phyloP scores from a whole-genome alignment of 2,113 vertebrate species.

The Sterrhoptilus dennistouni region DNA sequence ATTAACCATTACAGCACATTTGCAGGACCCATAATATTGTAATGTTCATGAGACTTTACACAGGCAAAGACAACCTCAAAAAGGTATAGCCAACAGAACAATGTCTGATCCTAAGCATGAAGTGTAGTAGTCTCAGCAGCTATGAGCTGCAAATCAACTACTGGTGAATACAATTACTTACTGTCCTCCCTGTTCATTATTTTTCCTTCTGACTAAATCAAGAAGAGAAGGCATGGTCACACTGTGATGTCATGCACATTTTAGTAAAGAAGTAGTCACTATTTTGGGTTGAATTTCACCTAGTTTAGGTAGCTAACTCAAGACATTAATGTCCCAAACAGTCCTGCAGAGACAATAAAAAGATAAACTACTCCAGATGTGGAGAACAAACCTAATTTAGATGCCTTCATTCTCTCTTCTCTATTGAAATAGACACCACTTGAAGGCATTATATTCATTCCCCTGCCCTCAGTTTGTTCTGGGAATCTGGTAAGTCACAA shows the following conservation, averaged over 20 bases:
- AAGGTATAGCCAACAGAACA: not conserved
- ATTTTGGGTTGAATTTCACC: not conserved
- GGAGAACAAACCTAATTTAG: not conserved
- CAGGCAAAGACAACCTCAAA: not conserved
- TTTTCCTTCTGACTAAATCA: not conserved
- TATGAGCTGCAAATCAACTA: not conserved
- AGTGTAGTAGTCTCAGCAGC: not conserved
- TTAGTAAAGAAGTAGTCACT: not conserved
- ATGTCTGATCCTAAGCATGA: not conserved
- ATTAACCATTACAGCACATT: not conserved
- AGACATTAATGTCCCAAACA: not conserved
- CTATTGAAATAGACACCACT: not conserved
- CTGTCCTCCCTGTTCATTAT: not conserved
- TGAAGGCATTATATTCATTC: not conserved
- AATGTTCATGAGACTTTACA: not conserved
- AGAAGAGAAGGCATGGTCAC: not conserved
- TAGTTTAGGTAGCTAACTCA: not conserved
- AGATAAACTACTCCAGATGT: not conserved
- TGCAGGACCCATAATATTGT: not conserved
- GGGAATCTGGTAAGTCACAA: not conserved
- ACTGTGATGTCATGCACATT: not conserved
- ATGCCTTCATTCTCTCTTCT: not conserved
- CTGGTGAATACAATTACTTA: not conserved
- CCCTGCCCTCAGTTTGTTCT: not conserved
- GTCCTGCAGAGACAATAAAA: not conserved